Base-by-base conservation (phyloP, 1,140 invertebrate species). In the Formica selysi region DNA sequence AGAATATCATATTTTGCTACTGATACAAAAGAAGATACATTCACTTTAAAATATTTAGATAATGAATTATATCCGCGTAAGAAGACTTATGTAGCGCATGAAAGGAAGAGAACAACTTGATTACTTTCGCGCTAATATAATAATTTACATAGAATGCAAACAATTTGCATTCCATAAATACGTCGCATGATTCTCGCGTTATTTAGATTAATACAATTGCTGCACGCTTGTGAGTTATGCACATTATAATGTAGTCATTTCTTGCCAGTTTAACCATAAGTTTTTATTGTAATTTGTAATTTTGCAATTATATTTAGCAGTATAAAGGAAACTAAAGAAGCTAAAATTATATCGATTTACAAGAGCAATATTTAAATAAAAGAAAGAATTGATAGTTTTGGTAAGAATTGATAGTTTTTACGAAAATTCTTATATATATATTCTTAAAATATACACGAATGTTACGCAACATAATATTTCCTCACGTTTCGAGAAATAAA, bases 121-220 rank as follows among this genome's bases (percentile, higher is more conserved):
- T 61, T 81, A 59, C 19, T 73, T 71, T 13, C 6, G 11, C 65
- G 29, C 38, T 41, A 64, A 71, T 59, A 71, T 71, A 57, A 73
- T 81, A 57, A 73, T 81, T 81, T 81, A 61, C 51, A 22, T 11
- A 68, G 38, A 81, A 73, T 54, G 79, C 67, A 16, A 7, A 73
- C 44, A 44, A 61, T 61, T 81, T 81, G 19, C 67, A 74, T 83
- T 71, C 65, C 54, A 29, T 26, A 80, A 80, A 80, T 80, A 80
- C 78, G 65, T 57, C 29, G 22, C 78, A 32, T 70, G 48, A 80
- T 71, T 80, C 32, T 57, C 78, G 48, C 78, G 36, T 80, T 80
- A 80, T 38, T 80, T 44, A 32, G 48, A 57, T 51, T 41, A 70
- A 59, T 80, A 65, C 48, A 64, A 80, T 10, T 71, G 48, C 48